Conservation (phyloP, 2,797 vertebrate genomes). For the Pelodytes ibericus region DNA sequence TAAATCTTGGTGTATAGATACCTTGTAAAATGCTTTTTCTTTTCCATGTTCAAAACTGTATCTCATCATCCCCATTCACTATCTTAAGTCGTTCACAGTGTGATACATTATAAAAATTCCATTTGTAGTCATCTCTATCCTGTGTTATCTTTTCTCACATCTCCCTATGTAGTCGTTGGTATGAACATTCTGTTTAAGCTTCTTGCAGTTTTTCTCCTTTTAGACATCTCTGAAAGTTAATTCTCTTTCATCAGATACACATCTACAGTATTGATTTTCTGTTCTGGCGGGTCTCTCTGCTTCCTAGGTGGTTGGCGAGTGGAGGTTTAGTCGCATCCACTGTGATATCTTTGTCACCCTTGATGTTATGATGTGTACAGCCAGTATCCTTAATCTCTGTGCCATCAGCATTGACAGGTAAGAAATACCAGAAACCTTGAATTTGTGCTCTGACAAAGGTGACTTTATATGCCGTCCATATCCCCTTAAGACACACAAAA, state of each 20-base stretch:
- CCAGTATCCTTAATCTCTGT: slow-evolving; percentile 97
- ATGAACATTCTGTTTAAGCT: slow-evolving; percentile 25
- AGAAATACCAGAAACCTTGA: slow-evolving; percentile 57
- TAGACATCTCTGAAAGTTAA: slow-evolving; percentile 30
- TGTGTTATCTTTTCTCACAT: slow-evolving; percentile 29
- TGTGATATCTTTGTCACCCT: slow-evolving; percentile 98
- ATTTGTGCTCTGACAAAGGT: slow-evolving; percentile 8
- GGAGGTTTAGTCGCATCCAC: slow-evolving; percentile 96
- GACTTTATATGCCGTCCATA: background rate
- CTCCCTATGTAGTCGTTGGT: background rate
- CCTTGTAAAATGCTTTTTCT: too few relatives aligned
- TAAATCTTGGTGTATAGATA: too few relatives aligned
- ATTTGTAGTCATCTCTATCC: slow-evolving; percentile 13
- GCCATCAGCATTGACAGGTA: slow-evolving; percentile 99
- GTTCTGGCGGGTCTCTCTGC: slow-evolving; percentile 54
- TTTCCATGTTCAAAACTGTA: background rate
- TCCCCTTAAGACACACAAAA: background rate
- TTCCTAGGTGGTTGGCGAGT: slow-evolving; percentile 93
- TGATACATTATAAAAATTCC: slow-evolving; percentile 23
- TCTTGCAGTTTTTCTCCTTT: slow-evolving; percentile 26
- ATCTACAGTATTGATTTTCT: slow-evolving; percentile 55
- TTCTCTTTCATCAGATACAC: slow-evolving; percentile 46
- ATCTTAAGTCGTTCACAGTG: background rate
- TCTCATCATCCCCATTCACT: background rate
- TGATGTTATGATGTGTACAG: slow-evolving; percentile 99